Conservation (phyloP, 1,140 invertebrate genomes). For the Cotesia glomerata region DNA sequence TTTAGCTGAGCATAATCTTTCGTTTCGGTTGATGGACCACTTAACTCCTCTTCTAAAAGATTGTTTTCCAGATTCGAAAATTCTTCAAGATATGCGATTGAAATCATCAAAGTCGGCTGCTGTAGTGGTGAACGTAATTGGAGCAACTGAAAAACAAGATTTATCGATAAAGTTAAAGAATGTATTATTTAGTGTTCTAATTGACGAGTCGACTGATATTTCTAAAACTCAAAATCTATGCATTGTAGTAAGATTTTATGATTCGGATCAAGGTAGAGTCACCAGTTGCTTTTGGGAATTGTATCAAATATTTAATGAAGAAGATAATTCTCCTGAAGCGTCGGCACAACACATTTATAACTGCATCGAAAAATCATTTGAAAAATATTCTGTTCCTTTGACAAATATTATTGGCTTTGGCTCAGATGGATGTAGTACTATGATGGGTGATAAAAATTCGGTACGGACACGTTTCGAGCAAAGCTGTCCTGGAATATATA, state of each 20-base stretch:
- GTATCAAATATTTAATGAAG: constrained; percentile 40
- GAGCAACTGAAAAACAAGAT: constrained; percentile 23
- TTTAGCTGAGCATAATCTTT: constrained; percentile 23
- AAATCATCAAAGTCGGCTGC: constrained; percentile 27
- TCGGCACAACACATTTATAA: constrained; percentile 44
- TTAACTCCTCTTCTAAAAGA: constrained; percentile 9
- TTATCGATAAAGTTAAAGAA: neutral
- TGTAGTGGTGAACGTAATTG: constrained; percentile 37
- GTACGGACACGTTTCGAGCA: constrained; percentile 40
- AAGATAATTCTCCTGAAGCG: constrained; percentile 32
- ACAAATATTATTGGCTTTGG: constrained; percentile 53
- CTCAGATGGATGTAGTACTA: constrained; percentile 49
- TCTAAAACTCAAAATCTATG: neutral
- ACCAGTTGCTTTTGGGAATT: constrained; percentile 47
- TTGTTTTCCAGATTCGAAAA: constrained; percentile 26
- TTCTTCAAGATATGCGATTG: constrained; percentile 13
- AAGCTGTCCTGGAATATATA: constrained; percentile 43
- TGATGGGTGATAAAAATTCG: constrained; percentile 56
- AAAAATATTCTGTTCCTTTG: constrained; percentile 40
- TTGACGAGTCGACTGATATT: constrained; percentile 23
- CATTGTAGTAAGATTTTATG: constrained; percentile 37
- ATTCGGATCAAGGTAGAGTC: constrained; percentile 36
- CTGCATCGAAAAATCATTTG: constrained; percentile 38
- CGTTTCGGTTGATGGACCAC: constrained; percentile 14
- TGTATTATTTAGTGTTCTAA: constrained; percentile 1